phyloP scores from a whole-genome alignment of 2,797 vertebrate species.

The Parotocinclus haroldoi region DNA sequence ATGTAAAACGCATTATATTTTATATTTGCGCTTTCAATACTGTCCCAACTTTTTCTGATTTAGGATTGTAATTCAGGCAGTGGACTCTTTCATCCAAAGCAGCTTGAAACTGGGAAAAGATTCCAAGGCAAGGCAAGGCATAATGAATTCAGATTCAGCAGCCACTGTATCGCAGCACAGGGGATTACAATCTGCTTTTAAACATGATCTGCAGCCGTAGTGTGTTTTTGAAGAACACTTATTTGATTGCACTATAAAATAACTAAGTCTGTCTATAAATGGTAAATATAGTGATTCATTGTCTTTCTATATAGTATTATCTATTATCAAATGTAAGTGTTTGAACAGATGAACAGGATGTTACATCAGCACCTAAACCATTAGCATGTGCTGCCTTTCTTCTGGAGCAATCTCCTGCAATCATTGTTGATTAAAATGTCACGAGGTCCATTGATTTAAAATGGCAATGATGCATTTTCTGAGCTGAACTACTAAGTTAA shows the following conservation, averaged over 20 bases:
- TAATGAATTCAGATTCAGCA: too few relatives aligned
- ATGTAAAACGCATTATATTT: too few relatives aligned
- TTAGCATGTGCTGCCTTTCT: slow-evolving; percentile 1
- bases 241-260: too few relatives aligned
- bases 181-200: too few relatives aligned
- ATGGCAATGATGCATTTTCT: slow-evolving; percentile 23
- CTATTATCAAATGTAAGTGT: neutral
- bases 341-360: neutral
- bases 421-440: slow-evolving; percentile 22
- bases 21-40: too few relatives aligned
- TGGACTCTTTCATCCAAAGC: too few relatives aligned
- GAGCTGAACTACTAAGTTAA: slow-evolving; percentile 9
- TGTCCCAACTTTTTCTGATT: too few relatives aligned
- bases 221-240: neutral
- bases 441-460: slow-evolving; percentile 34
- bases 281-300: neutral
- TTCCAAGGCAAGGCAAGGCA: too few relatives aligned
- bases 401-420: slow-evolving; percentile 20
- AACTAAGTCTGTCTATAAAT: neutral
- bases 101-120: too few relatives aligned
- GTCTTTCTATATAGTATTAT: neutral
- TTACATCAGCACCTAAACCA: neutral
- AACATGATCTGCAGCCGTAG: neutral
- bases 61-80: too few relatives aligned
- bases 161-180: too few relatives aligned